phyloP scores from a whole-genome alignment of 1,140 invertebrate species.

The Camponotus pennsylvanicus region DNA sequence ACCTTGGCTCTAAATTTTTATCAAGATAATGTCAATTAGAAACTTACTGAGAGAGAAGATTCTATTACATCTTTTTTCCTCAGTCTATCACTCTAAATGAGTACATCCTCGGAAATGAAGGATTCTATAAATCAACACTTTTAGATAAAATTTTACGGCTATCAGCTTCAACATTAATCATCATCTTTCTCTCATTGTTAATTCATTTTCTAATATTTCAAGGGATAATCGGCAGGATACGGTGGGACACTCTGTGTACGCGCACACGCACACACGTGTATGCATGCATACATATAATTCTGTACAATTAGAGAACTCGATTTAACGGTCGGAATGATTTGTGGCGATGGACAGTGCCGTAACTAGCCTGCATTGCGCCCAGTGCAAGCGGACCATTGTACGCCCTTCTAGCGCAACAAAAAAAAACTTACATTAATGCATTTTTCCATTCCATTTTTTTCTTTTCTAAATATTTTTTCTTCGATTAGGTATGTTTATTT shows the following conservation, averaged over 20 bases:
- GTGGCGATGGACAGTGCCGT: conserved; percentile 23
- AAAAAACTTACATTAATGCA: too few relatives aligned
- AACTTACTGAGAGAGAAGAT: not conserved
- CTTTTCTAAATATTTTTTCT: too few relatives aligned
- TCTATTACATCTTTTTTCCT: not conserved
- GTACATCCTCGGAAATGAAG: not conserved
- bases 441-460: too few relatives aligned
- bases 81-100: not conserved
- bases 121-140: not conserved
- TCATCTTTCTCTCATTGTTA: not conserved
- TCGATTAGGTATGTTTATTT: too few relatives aligned
- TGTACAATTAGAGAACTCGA: conserved; percentile 51
- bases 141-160: too few relatives aligned
- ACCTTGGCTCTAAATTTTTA: not conserved
- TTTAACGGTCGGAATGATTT: conserved; percentile 41
- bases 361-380: too few relatives aligned
- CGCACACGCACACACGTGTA: conserved; percentile 55
- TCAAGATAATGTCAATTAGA: not conserved
- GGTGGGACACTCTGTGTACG: conserved; percentile 38
- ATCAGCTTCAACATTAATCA: too few relatives aligned
- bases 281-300: conserved; percentile 55
- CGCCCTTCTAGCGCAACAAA: too few relatives aligned
- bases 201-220: not conserved
- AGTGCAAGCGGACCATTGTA: too few relatives aligned
- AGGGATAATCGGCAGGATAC: not conserved